Conservation (phyloP, 2,113 vertebrate species). For the Rafetus swinhoei region DNA sequence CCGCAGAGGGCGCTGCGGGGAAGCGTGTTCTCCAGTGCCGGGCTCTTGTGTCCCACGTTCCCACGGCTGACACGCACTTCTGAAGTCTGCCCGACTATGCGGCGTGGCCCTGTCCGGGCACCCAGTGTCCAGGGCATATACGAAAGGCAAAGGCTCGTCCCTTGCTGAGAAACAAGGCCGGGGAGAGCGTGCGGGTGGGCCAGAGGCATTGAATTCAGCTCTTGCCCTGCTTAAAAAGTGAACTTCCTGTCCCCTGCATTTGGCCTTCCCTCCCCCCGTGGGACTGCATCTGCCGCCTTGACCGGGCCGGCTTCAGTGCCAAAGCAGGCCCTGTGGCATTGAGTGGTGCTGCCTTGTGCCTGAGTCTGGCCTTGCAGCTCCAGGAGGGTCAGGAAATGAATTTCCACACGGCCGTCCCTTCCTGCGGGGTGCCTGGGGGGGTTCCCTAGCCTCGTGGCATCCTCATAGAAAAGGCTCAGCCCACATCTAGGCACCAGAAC, state of each 20-base stretch:
- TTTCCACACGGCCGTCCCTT: neutral
- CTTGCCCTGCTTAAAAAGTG: neutral
- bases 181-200: neutral
- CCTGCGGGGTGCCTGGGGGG: too few relatives aligned
- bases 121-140: neutral
- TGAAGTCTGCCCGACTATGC: neutral
- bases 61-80: neutral
- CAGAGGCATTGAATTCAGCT: neutral
- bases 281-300: neutral
- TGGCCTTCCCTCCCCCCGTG: neutral
- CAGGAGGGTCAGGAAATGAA: neutral
- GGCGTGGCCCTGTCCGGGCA: neutral
- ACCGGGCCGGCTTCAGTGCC: too few relatives aligned
- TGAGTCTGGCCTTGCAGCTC: conserved; percentile 12
- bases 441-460: neutral
- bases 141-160: neutral
- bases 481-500: neutral
- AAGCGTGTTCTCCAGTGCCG: neutral
- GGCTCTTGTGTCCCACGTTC: neutral
- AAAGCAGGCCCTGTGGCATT: too few relatives aligned
- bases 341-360: conserved; percentile 61
- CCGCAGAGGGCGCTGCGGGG: neutral
- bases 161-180: neutral
- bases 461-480: neutral
- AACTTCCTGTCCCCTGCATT: neutral